These are phyloP conservation scores for Cybosia mesomella DNA, from an alignment of 2,888 invertebrate species.

Conservation along the genomic window DNA sequence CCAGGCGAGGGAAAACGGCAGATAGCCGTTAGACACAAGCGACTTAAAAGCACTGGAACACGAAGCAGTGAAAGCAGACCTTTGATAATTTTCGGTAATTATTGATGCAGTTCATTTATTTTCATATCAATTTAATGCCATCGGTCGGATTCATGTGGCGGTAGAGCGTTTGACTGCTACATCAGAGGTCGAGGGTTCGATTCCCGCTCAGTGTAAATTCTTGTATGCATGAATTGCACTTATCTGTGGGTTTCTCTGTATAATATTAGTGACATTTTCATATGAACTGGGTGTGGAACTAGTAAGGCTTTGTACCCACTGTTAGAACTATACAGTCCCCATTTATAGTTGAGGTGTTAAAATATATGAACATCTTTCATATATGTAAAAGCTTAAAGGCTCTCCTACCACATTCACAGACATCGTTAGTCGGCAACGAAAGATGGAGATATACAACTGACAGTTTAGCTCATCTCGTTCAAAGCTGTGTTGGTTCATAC, in stretches of 20 bases:
- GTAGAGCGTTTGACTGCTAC: no score
- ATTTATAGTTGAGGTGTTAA: neutral
- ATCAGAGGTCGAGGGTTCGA: no score
- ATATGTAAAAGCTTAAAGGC: neutral
- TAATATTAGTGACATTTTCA: no score
- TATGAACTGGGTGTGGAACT: no score
- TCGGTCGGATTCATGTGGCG: no score
- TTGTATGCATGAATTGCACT: no score
- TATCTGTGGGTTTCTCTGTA: no score
- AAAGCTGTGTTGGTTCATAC: neutral
- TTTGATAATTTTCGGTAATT: neutral
- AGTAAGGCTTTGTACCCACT: no score
- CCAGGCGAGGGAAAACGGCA: neutral
- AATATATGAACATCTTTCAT: neutral
- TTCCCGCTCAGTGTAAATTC: no score
- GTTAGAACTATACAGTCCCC: no score
- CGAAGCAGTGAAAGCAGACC: neutral
- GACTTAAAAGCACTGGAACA: neutral
- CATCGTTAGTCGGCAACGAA: neutral
- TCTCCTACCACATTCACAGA: neutral
- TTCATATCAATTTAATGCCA: no score
- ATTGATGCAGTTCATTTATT: no score
- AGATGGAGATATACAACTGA: conserved; percentile 1
- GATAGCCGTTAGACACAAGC: neutral
- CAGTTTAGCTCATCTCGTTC: conserved; percentile 1